phyloP scores from a whole-genome alignment of 2,113 vertebrate species.

The Pagrus major region DNA sequence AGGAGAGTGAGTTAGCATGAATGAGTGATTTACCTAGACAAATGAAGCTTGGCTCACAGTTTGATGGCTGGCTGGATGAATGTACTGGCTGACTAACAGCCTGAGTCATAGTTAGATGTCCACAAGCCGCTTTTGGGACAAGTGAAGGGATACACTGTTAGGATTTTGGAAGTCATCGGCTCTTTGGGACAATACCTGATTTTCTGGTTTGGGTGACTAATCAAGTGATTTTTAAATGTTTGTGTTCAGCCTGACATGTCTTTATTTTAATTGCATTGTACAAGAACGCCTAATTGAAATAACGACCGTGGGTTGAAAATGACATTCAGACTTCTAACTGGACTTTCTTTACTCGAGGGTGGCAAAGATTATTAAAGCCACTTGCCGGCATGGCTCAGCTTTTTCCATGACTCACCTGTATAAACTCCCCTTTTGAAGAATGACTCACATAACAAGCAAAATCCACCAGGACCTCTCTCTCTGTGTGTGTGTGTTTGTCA shows the following conservation, averaged over 20 bases:
- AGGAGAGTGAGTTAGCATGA: slow-evolving; percentile 24
- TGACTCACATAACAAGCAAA: slow-evolving; percentile 22
- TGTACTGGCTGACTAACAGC: slow-evolving; percentile 26
- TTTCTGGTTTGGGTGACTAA: neutral
- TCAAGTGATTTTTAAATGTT: neutral
- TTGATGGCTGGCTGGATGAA: slow-evolving; percentile 35
- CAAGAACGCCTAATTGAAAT: neutral
- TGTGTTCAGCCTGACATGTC: too few relatives aligned
- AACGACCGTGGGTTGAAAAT: neutral
- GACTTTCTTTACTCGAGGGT: neutral
- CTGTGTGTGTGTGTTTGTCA: neutral
- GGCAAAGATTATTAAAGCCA: slow-evolving; percentile 2
- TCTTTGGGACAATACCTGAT: neutral
- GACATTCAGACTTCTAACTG: neutral
- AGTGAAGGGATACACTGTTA: slow-evolving; percentile 17
- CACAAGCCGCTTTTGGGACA: slow-evolving; percentile 33
- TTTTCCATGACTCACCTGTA: slow-evolving; percentile 13
- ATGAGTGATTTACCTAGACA: slow-evolving; percentile 36
- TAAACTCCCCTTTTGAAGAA: slow-evolving; percentile 1
- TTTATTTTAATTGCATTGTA: too few relatives aligned
- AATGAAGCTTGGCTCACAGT: slow-evolving; percentile 27
- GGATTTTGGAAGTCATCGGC: neutral
- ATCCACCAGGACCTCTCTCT: neutral
- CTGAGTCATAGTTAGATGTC: slow-evolving; percentile 39
- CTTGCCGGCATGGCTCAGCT: neutral